Conservation (phyloP, 2,888 invertebrate genomes). For the Diaperis boleti region DNA sequence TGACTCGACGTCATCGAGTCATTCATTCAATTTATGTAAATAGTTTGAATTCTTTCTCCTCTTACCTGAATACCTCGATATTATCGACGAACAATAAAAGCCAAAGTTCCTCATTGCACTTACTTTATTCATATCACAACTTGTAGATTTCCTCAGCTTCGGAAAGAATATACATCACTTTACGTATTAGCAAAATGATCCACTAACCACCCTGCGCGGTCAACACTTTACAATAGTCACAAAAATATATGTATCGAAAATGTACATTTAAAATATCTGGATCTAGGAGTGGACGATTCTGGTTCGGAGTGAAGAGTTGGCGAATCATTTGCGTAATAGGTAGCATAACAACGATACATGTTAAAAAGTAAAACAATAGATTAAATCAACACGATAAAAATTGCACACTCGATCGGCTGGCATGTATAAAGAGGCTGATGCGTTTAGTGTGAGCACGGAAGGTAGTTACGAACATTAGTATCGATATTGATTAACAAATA, state of each 20-base stretch:
- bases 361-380: neutral
- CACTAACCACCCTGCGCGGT: neutral
- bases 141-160: neutral
- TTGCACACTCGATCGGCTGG: neutral
- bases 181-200: neutral
- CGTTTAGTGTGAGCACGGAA: neutral
- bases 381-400: neutral
- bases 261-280: neutral
- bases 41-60: too few species aligned
- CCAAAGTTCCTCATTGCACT: neutral
- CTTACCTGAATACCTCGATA: too few species aligned
- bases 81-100: too few species aligned
- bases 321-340: neutral
- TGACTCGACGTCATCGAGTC: too few species aligned
- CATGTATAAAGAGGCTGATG: neutral
- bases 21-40: too few species aligned
- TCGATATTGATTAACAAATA: too few species aligned
- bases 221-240: neutral
- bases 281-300: neutral
- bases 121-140: slow-evolving; percentile 1
- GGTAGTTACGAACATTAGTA: too few species aligned
- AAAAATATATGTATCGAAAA: neutral
- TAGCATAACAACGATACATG: neutral
- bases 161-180: neutral
- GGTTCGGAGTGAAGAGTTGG: neutral